A percentile compares a stretch with the other conserved stretches of the same genome.
Conservation (phyloP, 2,888 invertebrate species). For the Frankliniella fusca region DNA sequence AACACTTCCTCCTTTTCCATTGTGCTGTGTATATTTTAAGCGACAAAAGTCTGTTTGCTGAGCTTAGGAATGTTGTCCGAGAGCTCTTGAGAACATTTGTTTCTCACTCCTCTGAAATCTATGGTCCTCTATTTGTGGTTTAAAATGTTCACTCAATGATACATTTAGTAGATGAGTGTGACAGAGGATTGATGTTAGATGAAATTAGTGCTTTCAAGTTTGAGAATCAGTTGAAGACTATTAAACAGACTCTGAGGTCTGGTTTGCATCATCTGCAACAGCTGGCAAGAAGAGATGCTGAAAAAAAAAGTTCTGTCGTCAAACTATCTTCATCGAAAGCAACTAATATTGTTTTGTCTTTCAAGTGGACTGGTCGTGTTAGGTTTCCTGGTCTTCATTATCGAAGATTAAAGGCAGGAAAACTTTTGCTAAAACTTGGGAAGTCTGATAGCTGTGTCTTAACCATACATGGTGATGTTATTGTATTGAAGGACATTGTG, state of each 20-base stretch:
- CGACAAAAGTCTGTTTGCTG: background rate
- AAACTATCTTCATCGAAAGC: too few relatives aligned
- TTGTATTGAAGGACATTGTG: too few relatives aligned
- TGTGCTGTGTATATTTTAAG: background rate
- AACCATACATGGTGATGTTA: too few relatives aligned
- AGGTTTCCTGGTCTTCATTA: too few relatives aligned
- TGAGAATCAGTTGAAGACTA: background rate
- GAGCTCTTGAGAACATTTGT: background rate
- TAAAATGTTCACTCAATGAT: background rate
- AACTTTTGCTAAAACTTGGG: too few relatives aligned
- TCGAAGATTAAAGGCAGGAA: too few relatives aligned
- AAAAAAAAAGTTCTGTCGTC: too few relatives aligned
- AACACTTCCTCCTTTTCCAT: constrained; percentile 7
- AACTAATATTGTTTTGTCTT: too few relatives aligned
- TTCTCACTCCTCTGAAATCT: background rate
- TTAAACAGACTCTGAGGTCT: background rate
- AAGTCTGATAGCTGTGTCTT: too few relatives aligned
- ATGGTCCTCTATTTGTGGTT: background rate
- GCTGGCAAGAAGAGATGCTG: too few relatives aligned
- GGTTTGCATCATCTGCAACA: background rate
- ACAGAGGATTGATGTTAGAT: background rate
- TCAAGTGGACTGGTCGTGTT: too few relatives aligned
- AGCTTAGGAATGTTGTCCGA: background rate
- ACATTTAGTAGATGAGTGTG: background rate
- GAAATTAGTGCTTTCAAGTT: background rate